Conservation (phyloP, 2,797 vertebrate genomes). For the Tapirus indicus region DNA sequence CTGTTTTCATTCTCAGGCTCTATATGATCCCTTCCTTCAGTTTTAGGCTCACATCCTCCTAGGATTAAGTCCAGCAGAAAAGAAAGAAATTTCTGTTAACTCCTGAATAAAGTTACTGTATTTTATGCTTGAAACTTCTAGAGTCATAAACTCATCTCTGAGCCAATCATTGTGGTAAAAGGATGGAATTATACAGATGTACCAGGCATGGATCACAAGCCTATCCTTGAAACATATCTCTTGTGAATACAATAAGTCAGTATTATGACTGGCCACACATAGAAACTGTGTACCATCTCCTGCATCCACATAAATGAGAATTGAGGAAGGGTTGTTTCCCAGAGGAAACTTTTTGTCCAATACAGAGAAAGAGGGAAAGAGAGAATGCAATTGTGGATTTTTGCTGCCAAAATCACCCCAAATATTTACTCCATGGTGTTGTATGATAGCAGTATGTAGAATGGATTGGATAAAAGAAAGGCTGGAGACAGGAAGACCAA, state of each 20-base stretch:
- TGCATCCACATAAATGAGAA: not conserved
- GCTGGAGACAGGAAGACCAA: not conserved
- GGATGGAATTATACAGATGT: not conserved
- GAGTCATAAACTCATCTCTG: not conserved
- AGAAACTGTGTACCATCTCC: not conserved
- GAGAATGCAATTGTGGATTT: not conserved
- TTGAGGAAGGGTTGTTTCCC: not conserved
- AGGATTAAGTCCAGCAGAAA: not conserved
- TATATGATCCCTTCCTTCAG: not conserved
- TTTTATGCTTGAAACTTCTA: conserved; percentile 1
- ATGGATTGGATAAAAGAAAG: not conserved
- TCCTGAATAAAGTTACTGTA: not conserved
- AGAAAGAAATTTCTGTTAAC: not conserved
- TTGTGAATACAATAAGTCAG: not conserved
- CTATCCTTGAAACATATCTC: not conserved
- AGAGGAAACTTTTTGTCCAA: not conserved
- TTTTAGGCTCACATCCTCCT: not conserved
- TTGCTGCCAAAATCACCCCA: not conserved
- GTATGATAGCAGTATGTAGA: not conserved
- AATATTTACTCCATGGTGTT: not conserved
- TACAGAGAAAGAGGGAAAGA: not conserved
- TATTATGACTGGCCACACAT: not conserved
- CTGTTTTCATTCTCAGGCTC: not conserved
- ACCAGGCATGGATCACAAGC: not conserved
- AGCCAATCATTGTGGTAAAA: not conserved